These are phyloP conservation scores for Sturmia bella DNA, from an alignment of 2,888 invertebrate genomes.

Conservation along the genomic window DNA sequence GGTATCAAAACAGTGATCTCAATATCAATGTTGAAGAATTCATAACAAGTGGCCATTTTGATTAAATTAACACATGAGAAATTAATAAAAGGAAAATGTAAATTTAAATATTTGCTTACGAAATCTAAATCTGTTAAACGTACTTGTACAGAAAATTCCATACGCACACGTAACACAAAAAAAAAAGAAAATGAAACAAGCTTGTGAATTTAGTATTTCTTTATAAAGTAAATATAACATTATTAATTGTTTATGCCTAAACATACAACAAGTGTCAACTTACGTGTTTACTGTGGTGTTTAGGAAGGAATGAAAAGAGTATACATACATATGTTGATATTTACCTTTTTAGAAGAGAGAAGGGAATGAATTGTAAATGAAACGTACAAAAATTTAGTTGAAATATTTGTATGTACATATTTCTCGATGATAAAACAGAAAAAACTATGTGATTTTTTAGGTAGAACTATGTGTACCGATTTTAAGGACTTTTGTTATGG, in stretches of 20 bases:
- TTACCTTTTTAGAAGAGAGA: too few relatives aligned
- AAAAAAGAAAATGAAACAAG: not conserved
- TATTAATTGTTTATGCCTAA: not conserved
- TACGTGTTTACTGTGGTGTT: constrained; percentile 55
- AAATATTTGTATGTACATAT: not conserved
- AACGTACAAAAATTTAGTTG: not conserved
- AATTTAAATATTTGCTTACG: constrained; percentile 25
- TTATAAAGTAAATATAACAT: not conserved
- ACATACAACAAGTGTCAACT: constrained; percentile 64
- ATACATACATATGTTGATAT: too few relatives aligned
- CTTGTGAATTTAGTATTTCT: not conserved
- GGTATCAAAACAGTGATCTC: constrained; percentile 34
- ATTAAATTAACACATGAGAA: constrained; percentile 60
- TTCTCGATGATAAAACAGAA: not conserved
- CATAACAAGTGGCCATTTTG: constrained; percentile 71
- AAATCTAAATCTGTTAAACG: constrained; percentile 42
- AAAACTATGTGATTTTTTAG: too few relatives aligned
- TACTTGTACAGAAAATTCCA: not conserved
- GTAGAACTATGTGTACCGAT: too few relatives aligned
- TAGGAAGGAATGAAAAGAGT: not conserved
- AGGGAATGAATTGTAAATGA: not conserved
- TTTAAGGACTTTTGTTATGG: too few relatives aligned
- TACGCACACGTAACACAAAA: not conserved
- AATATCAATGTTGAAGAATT: not conserved
- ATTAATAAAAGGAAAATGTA: constrained; percentile 63